A percentile compares a stretch with the other conserved stretches of the same genome.
These are phyloP conservation scores for Masticophis lateralis DNA, from an alignment of 2,797 vertebrate genomes.

Conservation along the genomic window DNA sequence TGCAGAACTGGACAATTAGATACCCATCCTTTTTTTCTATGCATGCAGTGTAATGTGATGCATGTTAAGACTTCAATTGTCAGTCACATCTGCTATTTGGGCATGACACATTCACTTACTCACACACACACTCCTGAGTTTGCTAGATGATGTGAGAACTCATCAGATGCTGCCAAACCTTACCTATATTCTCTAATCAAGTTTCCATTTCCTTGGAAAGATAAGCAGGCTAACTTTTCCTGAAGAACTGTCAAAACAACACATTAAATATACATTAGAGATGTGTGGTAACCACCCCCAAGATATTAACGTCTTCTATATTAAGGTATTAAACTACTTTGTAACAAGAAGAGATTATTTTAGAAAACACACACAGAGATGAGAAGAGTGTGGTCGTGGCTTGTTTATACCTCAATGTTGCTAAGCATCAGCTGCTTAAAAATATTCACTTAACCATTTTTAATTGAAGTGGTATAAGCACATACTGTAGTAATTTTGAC, in stretches of 20 bases:
- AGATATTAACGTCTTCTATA: constrained; percentile 11
- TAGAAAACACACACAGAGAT: background rate
- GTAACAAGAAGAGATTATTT: constrained; percentile 6
- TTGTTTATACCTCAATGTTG: constrained; percentile 21
- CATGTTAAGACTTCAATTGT: background rate
- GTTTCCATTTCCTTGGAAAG: background rate
- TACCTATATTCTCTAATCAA: background rate
- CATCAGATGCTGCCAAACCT: background rate
- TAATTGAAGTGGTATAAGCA: constrained; percentile 7
- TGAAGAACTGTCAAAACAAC: background rate
- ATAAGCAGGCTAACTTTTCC: background rate
- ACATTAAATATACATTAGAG: background rate
- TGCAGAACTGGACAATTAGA: background rate
- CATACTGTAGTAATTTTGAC: background rate
- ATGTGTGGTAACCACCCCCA: constrained; percentile 1
- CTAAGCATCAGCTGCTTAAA: constrained; percentile 21
- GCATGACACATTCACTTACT: background rate
- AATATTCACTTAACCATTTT: background rate
- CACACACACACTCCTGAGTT: background rate
- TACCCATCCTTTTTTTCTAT: background rate
- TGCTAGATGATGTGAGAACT: background rate
- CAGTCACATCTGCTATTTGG: background rate
- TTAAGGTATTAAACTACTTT: constrained; percentile 16
- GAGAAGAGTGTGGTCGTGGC: background rate
- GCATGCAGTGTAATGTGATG: background rate